phyloP scores from a whole-genome alignment of 2,888 invertebrate species.

The Xestoiulus laeticollis region DNA sequence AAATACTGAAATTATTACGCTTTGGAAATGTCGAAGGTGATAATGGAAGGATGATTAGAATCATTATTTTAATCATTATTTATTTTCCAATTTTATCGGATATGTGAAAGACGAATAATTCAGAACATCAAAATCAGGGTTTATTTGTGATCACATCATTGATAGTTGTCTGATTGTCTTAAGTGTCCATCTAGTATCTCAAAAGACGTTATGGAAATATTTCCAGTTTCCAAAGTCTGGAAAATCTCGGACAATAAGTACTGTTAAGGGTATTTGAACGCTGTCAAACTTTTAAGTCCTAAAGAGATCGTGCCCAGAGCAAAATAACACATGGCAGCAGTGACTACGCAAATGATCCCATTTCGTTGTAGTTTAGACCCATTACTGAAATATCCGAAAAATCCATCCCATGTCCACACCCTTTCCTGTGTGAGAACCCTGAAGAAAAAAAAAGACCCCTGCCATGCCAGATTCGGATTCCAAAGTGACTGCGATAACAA shows the following conservation, averaged over 20 bases:
- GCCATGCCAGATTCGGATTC: conserved; percentile 2
- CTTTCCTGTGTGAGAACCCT: background rate
- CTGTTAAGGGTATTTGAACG: background rate
- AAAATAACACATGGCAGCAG: background rate
- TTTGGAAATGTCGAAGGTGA: no score
- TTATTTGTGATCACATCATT: no score
- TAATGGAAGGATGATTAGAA: no score
- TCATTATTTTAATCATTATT: no score
- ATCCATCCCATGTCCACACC: background rate
- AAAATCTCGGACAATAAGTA: background rate
- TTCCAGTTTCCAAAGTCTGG: background rate
- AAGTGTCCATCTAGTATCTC: no score
- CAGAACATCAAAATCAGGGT: no score
- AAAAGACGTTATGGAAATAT: background rate
- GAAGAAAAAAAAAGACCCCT: background rate
- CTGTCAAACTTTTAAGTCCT: background rate
- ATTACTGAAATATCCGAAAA: background rate
- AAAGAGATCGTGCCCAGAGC: background rate
- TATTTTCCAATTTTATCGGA: no score
- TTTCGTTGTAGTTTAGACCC: conserved; percentile 26
- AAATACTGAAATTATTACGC: no score
- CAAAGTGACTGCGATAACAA: conserved; percentile 26
- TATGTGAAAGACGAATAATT: no score
- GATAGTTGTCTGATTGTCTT: no score
- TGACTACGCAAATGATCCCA: background rate